Base-by-base conservation (phyloP, 2,113 vertebrate genomes). In the Stegastes partitus region DNA sequence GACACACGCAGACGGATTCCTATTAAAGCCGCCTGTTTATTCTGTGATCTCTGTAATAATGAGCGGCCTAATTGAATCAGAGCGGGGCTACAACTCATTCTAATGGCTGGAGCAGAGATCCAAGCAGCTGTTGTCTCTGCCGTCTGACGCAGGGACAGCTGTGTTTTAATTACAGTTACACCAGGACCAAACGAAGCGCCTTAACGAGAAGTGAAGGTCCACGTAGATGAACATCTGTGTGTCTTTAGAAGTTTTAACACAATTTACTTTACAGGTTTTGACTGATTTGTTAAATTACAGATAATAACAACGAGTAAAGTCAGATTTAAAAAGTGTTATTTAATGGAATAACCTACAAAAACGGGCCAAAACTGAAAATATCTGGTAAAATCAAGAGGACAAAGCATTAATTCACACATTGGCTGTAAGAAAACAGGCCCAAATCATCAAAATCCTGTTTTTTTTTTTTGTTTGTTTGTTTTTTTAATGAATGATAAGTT, bases 41-140 rank as follows among this genome's bases (percentile, higher is more conserved):
- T 80, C 66, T 68, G 66, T 19, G 8, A 70, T 70, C 70, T 78
- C 57, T 58, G 65, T 37, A 80, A 82, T 82, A 66, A 87, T 44
- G 68, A 58, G 21, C 64, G 9, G 56, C 66, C 62, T 90, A 86
- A 92, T 75, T 82, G 47, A 85, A 85, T 91, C 90, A 74, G 68
- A 84, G 23, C 5, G 64, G 39, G 68, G 51, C 7, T 75, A 79
- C 85, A 73, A 77, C 76, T 90, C 89, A 88, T 68, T 85, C 28
- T 68, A 68, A 87, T 68, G 72, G 80, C 34, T 74, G 47, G 14
- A 73, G 76, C 49, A 49, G 21, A 70, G 42, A 84, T 42, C 62
- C 62, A 59, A 58, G 34, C 87, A 90, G 86, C 85, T 92, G 87
- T 75, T 89, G 58, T 69, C 44, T 23, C 74, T 47, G 63, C 54